Evolutionary conservation across 2,888 invertebrate species (phyloP).

Genomic region (Petrolisthes manimaculis): DNA sequence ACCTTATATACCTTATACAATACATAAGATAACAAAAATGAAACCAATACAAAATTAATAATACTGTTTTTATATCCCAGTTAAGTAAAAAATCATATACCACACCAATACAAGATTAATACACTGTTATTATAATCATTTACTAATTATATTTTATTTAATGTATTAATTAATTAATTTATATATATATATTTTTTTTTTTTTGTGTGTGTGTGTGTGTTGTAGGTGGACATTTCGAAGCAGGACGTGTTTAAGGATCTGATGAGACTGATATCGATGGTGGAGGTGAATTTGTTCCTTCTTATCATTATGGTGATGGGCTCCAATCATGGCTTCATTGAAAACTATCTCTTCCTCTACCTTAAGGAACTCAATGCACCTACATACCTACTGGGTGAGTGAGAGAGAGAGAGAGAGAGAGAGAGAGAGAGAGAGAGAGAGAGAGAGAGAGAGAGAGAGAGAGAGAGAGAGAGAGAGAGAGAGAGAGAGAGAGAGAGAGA

Average conservation of each 20-base stretch:
- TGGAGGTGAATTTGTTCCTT: conserved; percentile 76
- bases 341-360: conserved; percentile 88
- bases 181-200: background rate
- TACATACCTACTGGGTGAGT: conserved; percentile 82
- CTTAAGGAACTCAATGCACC: conserved; percentile 86
- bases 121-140: background rate
- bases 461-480: background rate
- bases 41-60: too few relatives aligned
- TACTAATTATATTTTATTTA: background rate
- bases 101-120: too few relatives aligned
- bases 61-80: too few relatives aligned
- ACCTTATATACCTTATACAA: too few relatives aligned
- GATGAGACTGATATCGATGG: conserved; percentile 24
- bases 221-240: conserved; percentile 24
- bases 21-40: too few relatives aligned
- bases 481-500: background rate
- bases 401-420: too few relatives aligned
- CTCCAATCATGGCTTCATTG: conserved; percentile 90
- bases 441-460: too few relatives aligned
- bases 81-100: too few relatives aligned
- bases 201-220: background rate
- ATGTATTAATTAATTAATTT: background rate
- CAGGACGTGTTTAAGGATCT: conserved; percentile 38
- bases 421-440: too few relatives aligned
- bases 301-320: conserved; percentile 85